A percentile compares a stretch with the other conserved stretches of the same genome.
Evolutionary conservation across 2,888 invertebrate genomes (phyloP).

Genomic region (Pharmacophagus antenor): DNA sequence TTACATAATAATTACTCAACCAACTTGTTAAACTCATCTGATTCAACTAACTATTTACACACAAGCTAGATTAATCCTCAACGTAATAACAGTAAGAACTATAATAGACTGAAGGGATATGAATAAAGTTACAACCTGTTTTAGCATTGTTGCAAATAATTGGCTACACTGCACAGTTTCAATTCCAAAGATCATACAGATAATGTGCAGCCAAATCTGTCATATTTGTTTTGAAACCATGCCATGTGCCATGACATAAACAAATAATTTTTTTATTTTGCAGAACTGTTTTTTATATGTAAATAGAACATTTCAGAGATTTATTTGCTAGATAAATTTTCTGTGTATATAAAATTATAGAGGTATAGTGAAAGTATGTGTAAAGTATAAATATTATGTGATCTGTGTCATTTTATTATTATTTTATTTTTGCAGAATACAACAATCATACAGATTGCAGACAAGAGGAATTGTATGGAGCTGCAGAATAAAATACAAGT

Average conservation of each 20-base stretch:
- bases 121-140: constrained; percentile 23
- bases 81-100: constrained; percentile 12
- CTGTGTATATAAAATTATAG: too few relatives aligned
- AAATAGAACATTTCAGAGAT: too few relatives aligned
- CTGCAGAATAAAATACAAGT: too few relatives aligned
- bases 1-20: constrained; percentile 27
- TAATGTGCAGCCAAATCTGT: constrained; percentile 4
- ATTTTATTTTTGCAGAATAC: too few relatives aligned
- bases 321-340: too few relatives aligned
- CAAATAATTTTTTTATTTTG: too few relatives aligned
- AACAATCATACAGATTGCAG: too few relatives aligned
- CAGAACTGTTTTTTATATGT: neutral
- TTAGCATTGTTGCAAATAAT: constrained; percentile 17
- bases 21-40: constrained; percentile 20
- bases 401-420: too few relatives aligned
- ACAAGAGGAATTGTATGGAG: too few relatives aligned
- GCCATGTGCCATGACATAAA: too few relatives aligned
- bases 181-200: constrained; percentile 32
- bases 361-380: too few relatives aligned
- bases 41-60: neutral
- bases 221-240: neutral
- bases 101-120: neutral
- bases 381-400: too few relatives aligned
- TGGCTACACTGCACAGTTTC: constrained; percentile 32
- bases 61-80: constrained; percentile 14